Evolutionary conservation across 2,797 vertebrate genomes (phyloP).

Genomic region (Eupleurogrammus muticus): DNA sequence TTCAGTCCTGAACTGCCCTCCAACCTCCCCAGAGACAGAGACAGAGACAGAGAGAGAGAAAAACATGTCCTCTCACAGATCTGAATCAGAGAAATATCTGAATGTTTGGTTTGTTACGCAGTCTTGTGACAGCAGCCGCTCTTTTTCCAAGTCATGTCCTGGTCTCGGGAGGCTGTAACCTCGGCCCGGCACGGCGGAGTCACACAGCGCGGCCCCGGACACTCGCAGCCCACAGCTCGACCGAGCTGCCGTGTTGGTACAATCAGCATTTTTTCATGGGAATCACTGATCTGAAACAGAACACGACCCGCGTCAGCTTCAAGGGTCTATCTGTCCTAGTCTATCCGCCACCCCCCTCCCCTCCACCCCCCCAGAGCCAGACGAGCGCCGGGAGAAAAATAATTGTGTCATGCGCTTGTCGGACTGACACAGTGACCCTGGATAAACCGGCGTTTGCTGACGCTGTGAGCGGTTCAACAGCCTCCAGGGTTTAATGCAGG

Average conservation of each 20-base stretch:
- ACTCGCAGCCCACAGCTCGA: not conserved
- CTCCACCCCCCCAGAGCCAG: not conserved
- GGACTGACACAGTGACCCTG: constrained; percentile 29
- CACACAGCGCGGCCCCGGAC: constrained; percentile 13
- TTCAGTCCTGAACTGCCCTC: constrained; percentile 51
- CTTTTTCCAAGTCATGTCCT: constrained; percentile 68
- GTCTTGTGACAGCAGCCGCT: constrained; percentile 76
- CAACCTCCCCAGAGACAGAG: constrained; percentile 41
- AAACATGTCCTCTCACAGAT: constrained; percentile 56
- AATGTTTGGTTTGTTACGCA: constrained; percentile 76
- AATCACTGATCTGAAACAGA: not conserved
- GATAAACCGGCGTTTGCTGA: constrained; percentile 33
- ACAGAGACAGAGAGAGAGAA: constrained; percentile 14
- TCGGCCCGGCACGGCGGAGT: constrained; percentile 21
- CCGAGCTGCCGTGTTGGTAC: not conserved
- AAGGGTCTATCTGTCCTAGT: not conserved
- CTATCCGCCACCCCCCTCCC: not conserved
- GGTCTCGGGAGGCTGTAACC: constrained; percentile 53
- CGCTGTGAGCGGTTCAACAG: constrained; percentile 19
- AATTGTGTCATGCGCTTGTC: constrained; percentile 14
- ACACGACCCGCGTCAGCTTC: not conserved
- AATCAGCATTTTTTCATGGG: not conserved
- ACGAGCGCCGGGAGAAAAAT: not conserved
- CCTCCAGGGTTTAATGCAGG: not conserved
- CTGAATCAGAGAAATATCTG: constrained; percentile 57